These are phyloP conservation scores for Steinernema scapterisci DNA, from an alignment of 2,888 invertebrate species.

Conservation along the genomic window DNA sequence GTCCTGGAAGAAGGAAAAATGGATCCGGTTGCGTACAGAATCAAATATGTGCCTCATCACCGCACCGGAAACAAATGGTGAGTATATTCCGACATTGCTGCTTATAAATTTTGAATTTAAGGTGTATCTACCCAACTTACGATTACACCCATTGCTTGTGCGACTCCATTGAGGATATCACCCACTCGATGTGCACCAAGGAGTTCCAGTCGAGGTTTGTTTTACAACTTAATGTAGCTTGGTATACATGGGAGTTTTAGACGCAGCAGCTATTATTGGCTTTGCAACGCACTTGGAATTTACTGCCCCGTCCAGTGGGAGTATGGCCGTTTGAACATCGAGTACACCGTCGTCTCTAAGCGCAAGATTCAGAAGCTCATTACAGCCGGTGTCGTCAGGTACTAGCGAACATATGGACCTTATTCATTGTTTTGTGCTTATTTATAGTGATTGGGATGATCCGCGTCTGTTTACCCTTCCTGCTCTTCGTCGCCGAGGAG, in stretches of 20 bases:
- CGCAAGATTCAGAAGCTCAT: constrained; percentile 95
- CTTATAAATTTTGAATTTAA: constrained; percentile 45
- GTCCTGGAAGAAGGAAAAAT: constrained; percentile 98
- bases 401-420: constrained; percentile 46
- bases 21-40: constrained; percentile 97
- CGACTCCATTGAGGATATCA: constrained; percentile 96
- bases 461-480: constrained; percentile 94
- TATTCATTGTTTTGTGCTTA: background rate
- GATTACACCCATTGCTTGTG: constrained; percentile 99
- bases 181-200: constrained; percentile 97
- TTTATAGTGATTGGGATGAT: constrained; percentile 88
- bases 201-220: constrained; percentile 98
- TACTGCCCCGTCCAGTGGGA: constrained; percentile 99
- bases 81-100: constrained; percentile 20
- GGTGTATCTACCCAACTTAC: constrained; percentile 97
- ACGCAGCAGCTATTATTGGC: constrained; percentile 96
- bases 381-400: constrained; percentile 81
- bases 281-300: constrained; percentile 92
- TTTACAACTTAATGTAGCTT: too few species aligned
- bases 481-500: constrained; percentile 88
- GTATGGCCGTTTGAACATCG: constrained; percentile 92
- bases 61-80: constrained; percentile 87
- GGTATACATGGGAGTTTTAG: constrained; percentile 68
- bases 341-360: constrained; percentile 96
- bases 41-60: constrained; percentile 91